A percentile compares a stretch with the other conserved stretches of the same genome.
Conservation (phyloP, 2,113 vertebrate species). For the Erinaceus europaeus region DNA sequence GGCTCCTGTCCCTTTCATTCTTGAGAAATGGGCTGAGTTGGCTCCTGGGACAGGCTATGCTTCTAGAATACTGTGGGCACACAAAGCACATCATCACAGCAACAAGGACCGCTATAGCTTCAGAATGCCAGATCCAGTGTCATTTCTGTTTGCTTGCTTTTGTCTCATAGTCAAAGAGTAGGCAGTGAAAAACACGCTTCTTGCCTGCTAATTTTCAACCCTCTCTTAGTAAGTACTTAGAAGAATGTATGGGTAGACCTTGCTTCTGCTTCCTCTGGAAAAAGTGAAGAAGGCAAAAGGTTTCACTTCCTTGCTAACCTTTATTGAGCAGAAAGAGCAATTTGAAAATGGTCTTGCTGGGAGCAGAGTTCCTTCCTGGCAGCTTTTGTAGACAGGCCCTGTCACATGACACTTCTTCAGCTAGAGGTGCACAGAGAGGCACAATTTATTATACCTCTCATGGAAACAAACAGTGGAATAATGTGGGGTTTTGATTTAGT, state of each 20-base stretch:
- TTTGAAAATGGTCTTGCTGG: constrained; percentile 61
- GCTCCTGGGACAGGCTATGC: background rate
- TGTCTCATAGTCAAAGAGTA: constrained; percentile 16
- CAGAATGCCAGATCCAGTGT: background rate
- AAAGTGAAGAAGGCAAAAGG: constrained; percentile 3
- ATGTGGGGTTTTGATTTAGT: constrained; percentile 29
- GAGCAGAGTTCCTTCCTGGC: constrained; percentile 79
- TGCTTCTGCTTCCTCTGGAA: constrained; percentile 52
- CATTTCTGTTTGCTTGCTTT: constrained; percentile 47
- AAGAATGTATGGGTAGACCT: background rate
- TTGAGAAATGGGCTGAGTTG: constrained; percentile 38
- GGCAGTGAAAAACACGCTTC: background rate
- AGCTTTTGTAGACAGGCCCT: constrained; percentile 75
- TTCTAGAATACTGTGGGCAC: background rate
- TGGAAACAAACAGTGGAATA: constrained; percentile 66
- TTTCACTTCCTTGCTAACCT: constrained; percentile 73
- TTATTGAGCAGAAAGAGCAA: constrained; percentile 64
- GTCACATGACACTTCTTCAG: constrained; percentile 17
- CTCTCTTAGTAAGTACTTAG: constrained; percentile 43
- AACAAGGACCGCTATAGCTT: background rate
- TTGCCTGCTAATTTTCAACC: background rate
- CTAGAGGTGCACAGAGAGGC: constrained; percentile 61
- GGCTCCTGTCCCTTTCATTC: background rate
- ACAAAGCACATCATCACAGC: background rate
- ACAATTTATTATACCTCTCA: constrained; percentile 48